Evolutionary conservation across 1,140 invertebrate genomes (phyloP), one percentile per base, ranked within the genome.

Genomic region (Goniozus legneri): DNA sequence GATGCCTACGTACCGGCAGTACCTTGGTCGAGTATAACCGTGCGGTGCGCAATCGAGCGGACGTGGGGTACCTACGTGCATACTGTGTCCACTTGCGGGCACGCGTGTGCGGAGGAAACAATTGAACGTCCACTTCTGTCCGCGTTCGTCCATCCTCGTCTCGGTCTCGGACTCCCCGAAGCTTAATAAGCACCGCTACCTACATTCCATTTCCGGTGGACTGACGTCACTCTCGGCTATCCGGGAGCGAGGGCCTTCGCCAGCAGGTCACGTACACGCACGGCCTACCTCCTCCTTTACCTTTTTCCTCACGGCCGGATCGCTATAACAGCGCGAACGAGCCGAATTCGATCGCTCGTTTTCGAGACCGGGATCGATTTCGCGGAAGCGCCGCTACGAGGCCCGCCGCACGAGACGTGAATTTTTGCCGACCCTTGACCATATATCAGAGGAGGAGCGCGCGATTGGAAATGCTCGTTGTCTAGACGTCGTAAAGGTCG

Each of bases 141-240:
- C 56, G 45, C 52, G 60, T 58, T 47, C 47, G 47, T 47, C 38
- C 53, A 39, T 50, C 50, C 58, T 49, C 30, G 27, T 47, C 31
- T 52, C 44, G 49, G 20, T 30, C 42, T 14, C 39, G 27, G 2
- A n/a, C 35, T 16, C 41, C 50, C 50, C 46, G 42, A 58, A 65
- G 67, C 71, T 72, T 74, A 73, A 74, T 73, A 73, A 73, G 67
- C 67, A 71, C 60, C 60, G 67, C 70, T 74, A 74, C 73, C 73
- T 75, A 75, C 73, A 72, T 75, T 74, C 67, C 70, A 75, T 75
- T 75, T 75, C 73, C 72, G 72, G 68, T 67, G 57, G 42, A 64
- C 56, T 75, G 69, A 75, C 73, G 73, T 75, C 71, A 75, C 50
- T n/a, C n/a, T 69, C 46, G 58, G 64, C 61, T 62, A 69, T 64